These are phyloP conservation scores for Coelinius sp. DNA, from an alignment of 2,888 invertebrate species.

Conservation along the genomic window DNA sequence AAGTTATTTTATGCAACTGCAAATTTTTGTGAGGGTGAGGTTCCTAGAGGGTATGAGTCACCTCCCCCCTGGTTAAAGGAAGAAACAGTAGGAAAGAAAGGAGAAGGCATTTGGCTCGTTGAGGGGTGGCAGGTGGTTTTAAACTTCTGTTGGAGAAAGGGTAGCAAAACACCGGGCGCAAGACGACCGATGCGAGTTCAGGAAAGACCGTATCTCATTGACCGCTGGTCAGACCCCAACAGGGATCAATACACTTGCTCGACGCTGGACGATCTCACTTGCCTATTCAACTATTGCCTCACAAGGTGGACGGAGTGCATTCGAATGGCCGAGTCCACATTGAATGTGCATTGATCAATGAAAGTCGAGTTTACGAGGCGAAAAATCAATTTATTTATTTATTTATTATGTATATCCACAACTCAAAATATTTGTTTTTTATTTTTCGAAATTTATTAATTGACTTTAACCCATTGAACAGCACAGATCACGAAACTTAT, in stretches of 20 bases:
- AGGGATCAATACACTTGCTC: conserved; percentile 59
- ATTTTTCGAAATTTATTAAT: not conserved
- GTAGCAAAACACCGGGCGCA: conserved; percentile 43
- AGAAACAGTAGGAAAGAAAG: conserved; percentile 23
- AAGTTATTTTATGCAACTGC: not conserved
- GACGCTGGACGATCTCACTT: conserved; percentile 39
- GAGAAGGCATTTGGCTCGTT: conserved; percentile 16
- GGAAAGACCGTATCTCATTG: conserved; percentile 69
- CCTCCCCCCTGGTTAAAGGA: not conserved
- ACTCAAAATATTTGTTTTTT: too few species aligned
- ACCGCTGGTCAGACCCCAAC: conserved; percentile 63
- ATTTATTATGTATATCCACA: not conserved
- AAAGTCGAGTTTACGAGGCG: too few species aligned
- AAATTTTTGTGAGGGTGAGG: not conserved
- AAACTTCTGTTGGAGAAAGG: conserved; percentile 27
- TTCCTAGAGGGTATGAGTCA: conserved; percentile 7
- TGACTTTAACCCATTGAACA: too few species aligned
- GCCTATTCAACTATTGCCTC: conserved; percentile 12
- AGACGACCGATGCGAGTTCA: conserved; percentile 44
- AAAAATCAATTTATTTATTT: not conserved
- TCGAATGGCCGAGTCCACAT: conserved; percentile 31
- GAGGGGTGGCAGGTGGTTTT: conserved; percentile 7
- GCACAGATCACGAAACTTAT: too few species aligned
- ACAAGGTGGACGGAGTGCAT: not conserved
- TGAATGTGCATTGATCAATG: not conserved